Evolutionary conservation across 2,888 invertebrate genomes (phyloP), one percentile per base, ranked within the genome.

Genomic region (Acleris emargana): DNA sequence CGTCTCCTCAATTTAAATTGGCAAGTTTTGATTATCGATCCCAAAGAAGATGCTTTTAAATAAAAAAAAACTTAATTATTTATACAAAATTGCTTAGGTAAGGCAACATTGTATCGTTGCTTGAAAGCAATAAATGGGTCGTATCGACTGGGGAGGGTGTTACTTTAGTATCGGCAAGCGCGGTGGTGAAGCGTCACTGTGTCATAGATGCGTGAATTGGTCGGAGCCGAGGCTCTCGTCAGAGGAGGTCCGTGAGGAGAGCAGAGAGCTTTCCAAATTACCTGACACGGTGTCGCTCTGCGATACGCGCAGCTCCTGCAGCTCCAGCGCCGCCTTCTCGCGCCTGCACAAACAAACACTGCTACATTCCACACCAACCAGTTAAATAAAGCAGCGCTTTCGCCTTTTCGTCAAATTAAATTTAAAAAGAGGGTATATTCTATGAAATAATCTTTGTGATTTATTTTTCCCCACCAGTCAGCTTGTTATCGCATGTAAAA

Each of bases 241-340:
- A 45, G 91, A 92, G 72, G 91, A 90, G 76, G 91, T 88, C 71
- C 87, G 87, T 79, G 94, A 93, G 73, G 91, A 89, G 81, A 92
- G 87, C 81, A 91, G 87, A 60, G 85, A 82, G 73, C 84, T 85
- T 75, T 88, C 89, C 83, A 94, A 93, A 80, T 93, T 94, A 84
- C 94, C 94, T 84, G 94, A 94, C 71, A 94, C 91, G 72, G 94
- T 94, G 77, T 94, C 94, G 79, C 93, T 93, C 79, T 89, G 94
- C 67, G 89, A 92, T 68, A 90, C 91, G 11, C 91, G 87, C 25
- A 90, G 78, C 70, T 93, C 93, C 73, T 92, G 91, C 70, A 94
- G 79, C 72, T 94, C 94, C 72, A 93, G 77, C 13, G 94, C 94
- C 53, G 93, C 93, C 69, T 91, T 93, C 78, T 94, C 94, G 70